These are phyloP conservation scores for Pecten maximus DNA, from an alignment of 2,888 invertebrate genomes.

Conservation along the genomic window DNA sequence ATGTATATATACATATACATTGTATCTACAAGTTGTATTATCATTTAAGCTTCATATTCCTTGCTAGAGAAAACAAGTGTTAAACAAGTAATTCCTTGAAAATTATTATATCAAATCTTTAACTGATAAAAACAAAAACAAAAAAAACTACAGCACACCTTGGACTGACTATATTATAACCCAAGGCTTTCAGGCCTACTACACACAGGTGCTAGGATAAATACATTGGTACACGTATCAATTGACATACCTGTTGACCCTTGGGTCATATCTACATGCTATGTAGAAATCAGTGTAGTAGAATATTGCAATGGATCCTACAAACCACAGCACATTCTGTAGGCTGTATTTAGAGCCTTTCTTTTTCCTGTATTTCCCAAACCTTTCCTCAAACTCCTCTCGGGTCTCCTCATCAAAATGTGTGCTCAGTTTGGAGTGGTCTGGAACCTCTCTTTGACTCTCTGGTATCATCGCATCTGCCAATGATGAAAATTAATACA, in stretches of 20 bases:
- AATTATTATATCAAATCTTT: no score
- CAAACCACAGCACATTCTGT: conserved; percentile 80
- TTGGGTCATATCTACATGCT: conserved; percentile 74
- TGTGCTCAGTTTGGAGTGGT: conserved; percentile 42
- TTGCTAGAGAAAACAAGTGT: no score
- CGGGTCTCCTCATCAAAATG: conserved; percentile 58
- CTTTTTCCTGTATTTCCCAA: conserved; percentile 62
- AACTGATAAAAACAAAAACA: no score
- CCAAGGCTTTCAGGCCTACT: no score
- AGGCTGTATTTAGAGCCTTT: conserved; percentile 74
- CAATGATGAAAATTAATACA: neutral
- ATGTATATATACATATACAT: no score
- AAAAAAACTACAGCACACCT: no score
- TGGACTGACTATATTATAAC: no score
- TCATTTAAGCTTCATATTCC: no score
- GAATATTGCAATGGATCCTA: conserved; percentile 76
- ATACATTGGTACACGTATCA: neutral
- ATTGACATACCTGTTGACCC: conserved; percentile 75
- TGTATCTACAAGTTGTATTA: no score
- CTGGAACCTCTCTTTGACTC: conserved; percentile 8
- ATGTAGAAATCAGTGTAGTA: conserved; percentile 79
- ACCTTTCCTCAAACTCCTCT: conserved; percentile 65
- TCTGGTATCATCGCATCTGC: conserved; percentile 44
- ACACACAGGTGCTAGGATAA: no score
- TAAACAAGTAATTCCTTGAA: no score